Conservation (phyloP, 2,888 invertebrate species). For the Cerastis leucographa region DNA sequence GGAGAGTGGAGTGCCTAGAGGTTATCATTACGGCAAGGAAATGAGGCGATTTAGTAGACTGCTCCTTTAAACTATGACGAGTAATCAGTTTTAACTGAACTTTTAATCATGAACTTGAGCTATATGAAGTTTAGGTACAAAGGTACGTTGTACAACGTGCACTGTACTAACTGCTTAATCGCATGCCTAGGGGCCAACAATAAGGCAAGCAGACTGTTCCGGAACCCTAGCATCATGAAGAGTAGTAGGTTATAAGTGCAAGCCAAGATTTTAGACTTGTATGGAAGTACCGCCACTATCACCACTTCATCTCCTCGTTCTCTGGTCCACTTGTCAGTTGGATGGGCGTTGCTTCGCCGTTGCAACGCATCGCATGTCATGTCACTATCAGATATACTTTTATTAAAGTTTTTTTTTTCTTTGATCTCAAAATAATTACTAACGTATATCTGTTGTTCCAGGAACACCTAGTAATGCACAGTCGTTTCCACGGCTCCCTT, state of each 20-base stretch:
- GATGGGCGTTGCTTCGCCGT: background rate
- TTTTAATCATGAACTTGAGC: background rate
- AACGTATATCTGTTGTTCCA: slow-evolving; percentile 56
- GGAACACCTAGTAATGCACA: slow-evolving; percentile 95
- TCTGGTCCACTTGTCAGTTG: background rate
- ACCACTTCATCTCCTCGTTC: background rate
- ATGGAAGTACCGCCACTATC: no score
- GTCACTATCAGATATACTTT: background rate
- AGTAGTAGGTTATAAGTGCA: no score
- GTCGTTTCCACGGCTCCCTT: slow-evolving; percentile 98
- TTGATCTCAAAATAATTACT: background rate
- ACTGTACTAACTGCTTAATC: no score
- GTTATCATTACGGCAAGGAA: background rate
- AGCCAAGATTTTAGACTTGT: no score
- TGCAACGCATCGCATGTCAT: background rate
- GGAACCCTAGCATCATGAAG: no score
- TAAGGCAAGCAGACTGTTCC: no score
- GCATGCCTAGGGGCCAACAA: no score
- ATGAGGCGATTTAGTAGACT: background rate
- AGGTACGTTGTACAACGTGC: no score
- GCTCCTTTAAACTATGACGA: background rate
- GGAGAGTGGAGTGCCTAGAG: background rate
- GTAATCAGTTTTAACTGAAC: background rate
- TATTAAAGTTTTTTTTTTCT: background rate
- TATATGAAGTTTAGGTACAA: background rate